Conservation (phyloP, 1,140 invertebrate species). For the Yoshiicerus persimilis region DNA sequence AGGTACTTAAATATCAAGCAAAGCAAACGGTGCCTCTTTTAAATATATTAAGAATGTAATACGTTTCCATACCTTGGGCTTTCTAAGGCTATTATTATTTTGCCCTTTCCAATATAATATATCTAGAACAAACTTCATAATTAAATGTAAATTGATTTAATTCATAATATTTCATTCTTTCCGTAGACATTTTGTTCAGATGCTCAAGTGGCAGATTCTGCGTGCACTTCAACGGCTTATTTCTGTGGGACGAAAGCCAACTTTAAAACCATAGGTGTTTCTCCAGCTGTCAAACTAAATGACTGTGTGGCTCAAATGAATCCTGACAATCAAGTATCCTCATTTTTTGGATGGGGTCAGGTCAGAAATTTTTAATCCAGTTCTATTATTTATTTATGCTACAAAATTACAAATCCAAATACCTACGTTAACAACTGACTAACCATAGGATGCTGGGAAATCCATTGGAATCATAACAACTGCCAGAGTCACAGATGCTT, state of each 20-base stretch:
- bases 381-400: no score
- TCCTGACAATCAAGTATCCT: constrained; percentile 39
- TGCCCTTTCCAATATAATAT: neutral
- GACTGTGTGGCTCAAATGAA: constrained; percentile 44
- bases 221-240: constrained; percentile 59
- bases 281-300: constrained; percentile 30
- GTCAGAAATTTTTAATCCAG: neutral
- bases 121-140: neutral
- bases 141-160: neutral
- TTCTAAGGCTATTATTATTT: constrained; percentile 59
- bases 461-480: constrained; percentile 58
- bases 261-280: constrained; percentile 49
- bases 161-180: neutral
- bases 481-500: constrained; percentile 59
- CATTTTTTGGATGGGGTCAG: constrained; percentile 47
- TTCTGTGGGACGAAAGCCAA: constrained; percentile 56
- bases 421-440: no score
- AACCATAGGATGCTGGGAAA: constrained; percentile 38
- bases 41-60: neutral
- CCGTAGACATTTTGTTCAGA: constrained; percentile 56
- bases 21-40: neutral
- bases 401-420: no score
- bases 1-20: no score
- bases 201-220: constrained; percentile 58
- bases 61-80: constrained; percentile 71